Evolutionary conservation across 2,797 vertebrate species (phyloP).

Genomic region (Rhinatrema bivittatum): DNA sequence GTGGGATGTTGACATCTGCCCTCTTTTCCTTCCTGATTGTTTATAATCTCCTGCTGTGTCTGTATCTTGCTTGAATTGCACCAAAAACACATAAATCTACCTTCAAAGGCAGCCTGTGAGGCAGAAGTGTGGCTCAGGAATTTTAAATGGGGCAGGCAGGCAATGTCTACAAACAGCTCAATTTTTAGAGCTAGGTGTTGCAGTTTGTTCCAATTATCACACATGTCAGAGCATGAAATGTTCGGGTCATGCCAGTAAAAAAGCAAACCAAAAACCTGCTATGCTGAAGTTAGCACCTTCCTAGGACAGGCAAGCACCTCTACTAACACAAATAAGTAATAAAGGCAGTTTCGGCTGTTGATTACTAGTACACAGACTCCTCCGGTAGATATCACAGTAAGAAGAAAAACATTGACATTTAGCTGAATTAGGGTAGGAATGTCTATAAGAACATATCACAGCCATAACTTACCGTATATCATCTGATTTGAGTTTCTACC

Average conservation of each 20-base stretch:
- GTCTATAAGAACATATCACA: no score
- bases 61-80: conserved; percentile 53
- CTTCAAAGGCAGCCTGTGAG: conserved; percentile 66
- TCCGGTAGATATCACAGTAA: no score
- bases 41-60: conserved; percentile 62
- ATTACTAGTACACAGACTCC: no score
- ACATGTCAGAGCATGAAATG: conserved; percentile 51
- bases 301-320: conserved; percentile 36
- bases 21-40: conserved; percentile 55
- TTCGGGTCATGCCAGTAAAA: conserved; percentile 48
- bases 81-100: conserved; percentile 65
- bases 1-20: conserved; percentile 34
- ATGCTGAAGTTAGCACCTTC: conserved; percentile 51
- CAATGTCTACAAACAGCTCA: conserved; percentile 32
- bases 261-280: conserved; percentile 47
- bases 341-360: no score
- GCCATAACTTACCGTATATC: no score
- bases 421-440: no score
- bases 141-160: conserved; percentile 45
- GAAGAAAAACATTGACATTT: no score
- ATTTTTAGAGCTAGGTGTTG: conserved; percentile 47
- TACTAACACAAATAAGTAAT: no score
- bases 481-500: no score
- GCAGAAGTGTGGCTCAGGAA: conserved; percentile 46
- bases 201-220: conserved; percentile 55